A percentile compares a stretch with the other conserved stretches of the same genome.
phyloP scores from a whole-genome alignment of 1,140 invertebrate species.

The Ladona fulva region DNA sequence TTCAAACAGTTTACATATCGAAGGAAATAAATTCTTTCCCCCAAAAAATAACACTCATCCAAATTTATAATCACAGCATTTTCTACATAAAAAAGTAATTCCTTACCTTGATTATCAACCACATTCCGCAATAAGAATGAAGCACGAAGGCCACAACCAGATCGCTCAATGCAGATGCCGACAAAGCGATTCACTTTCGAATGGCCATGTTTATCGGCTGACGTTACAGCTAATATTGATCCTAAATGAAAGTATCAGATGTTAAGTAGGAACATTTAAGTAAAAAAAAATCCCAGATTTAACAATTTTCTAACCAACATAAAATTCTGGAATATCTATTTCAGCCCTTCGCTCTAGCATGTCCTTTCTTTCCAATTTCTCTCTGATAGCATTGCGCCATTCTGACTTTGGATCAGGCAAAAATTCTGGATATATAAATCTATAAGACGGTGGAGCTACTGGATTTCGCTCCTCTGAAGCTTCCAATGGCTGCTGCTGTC shows the following conservation, averaged over 20 bases:
- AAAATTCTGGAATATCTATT: conserved; percentile 93
- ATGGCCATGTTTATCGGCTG: conserved; percentile 76
- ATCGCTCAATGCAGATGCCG: conserved; percentile 88
- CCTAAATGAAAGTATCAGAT: conserved; percentile 45
- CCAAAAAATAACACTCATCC: too few species aligned
- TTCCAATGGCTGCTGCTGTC: neutral
- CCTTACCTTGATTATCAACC: conserved; percentile 71
- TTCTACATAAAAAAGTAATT: neutral
- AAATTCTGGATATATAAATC: conserved; percentile 90
- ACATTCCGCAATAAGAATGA: conserved; percentile 86
- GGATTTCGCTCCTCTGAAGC: neutral
- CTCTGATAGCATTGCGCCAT: conserved; percentile 68
- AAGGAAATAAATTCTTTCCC: too few species aligned
- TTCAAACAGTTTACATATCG: too few species aligned
- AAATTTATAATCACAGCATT: neutral
- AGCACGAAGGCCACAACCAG: conserved; percentile 67
- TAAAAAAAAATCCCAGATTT: neutral
- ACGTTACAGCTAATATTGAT: conserved; percentile 84
- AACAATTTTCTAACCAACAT: conserved; percentile 65
- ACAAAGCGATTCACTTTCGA: conserved; percentile 85
- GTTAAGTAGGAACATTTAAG: neutral
- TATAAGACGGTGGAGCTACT: conserved; percentile 40
- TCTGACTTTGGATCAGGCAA: conserved; percentile 73
- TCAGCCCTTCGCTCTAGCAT: conserved; percentile 78
- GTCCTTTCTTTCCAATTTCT: conserved; percentile 84